phyloP scores from a whole-genome alignment of 2,113 vertebrate genomes.

The Melanerpes formicivorus region DNA sequence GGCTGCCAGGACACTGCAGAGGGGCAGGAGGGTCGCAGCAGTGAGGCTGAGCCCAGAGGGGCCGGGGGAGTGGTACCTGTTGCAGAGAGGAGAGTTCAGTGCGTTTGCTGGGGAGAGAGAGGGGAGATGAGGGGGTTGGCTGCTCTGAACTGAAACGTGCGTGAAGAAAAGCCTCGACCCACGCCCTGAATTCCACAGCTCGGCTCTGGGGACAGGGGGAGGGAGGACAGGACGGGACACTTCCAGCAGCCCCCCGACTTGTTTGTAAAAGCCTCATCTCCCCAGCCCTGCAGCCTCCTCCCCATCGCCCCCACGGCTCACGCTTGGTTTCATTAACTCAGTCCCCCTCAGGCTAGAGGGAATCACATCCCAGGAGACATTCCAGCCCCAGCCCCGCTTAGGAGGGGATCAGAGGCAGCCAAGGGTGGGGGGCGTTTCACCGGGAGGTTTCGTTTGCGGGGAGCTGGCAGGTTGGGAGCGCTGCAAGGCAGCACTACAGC shows the following conservation, averaged over 20 bases:
- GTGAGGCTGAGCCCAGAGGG: neutral
- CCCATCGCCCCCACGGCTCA: neutral
- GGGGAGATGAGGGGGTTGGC: neutral
- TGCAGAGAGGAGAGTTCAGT: neutral
- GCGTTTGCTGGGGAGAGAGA: neutral
- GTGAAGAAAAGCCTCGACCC: neutral
- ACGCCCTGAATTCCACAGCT: slow-evolving; percentile 57
- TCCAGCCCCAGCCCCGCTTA: slow-evolving; percentile 36
- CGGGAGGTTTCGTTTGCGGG: neutral
- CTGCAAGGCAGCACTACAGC: slow-evolving; percentile 36
- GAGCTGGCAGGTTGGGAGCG: neutral
- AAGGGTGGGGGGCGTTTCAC: slow-evolving; percentile 37
- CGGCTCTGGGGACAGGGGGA: neutral
- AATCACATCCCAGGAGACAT: slow-evolving; percentile 57
- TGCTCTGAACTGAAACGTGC: neutral
- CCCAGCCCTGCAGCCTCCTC: slow-evolving; percentile 32
- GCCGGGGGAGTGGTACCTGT: neutral
- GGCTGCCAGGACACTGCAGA: accelerated
- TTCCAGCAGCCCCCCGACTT: slow-evolving; percentile 18
- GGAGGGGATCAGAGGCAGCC: slow-evolving; percentile 46
- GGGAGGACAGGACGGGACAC: slow-evolving; percentile 42
- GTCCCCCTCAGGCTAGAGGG: slow-evolving; percentile 53
- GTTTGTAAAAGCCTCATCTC: neutral
- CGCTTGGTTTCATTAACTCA: slow-evolving; percentile 6
- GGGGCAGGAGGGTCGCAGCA: neutral